A percentile compares a stretch with the other conserved stretches of the same genome.
Conservation (phyloP, 2,888 invertebrate species). For the Drosophila pseudotalamancana region DNA sequence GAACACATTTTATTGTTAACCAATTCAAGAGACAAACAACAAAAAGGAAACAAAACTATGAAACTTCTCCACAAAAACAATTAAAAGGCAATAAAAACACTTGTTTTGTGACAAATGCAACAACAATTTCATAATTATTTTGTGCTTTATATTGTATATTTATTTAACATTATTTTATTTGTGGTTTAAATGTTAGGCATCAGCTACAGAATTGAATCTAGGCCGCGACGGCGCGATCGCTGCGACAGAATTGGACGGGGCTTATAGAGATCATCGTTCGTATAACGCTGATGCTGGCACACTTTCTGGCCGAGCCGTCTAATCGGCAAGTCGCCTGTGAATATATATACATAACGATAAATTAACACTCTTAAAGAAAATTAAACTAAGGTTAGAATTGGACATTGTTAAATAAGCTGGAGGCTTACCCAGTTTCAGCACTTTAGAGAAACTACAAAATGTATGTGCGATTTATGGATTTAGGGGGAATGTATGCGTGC, state of each 20-base stretch:
- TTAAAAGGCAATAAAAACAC: conserved; percentile 47
- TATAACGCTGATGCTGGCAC: conserved; percentile 86
- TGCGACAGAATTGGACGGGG: conserved; percentile 87
- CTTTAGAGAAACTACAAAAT: conserved; percentile 9
- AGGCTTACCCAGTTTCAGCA: conserved; percentile 30
- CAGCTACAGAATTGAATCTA: conserved; percentile 71
- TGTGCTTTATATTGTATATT: conserved; percentile 17
- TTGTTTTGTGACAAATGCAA: conserved; percentile 67
- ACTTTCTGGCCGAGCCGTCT: conserved; percentile 66
- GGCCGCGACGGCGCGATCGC: conserved; percentile 85
- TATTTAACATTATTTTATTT: conserved; percentile 8
- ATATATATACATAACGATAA: not conserved
- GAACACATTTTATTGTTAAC: conserved; percentile 69
- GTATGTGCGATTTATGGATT: conserved; percentile 14
- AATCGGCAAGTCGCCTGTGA: conserved; percentile 41
- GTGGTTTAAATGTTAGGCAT: not conserved
- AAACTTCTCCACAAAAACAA: conserved; percentile 29
- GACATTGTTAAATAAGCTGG: not conserved
- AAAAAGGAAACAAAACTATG: conserved; percentile 21
- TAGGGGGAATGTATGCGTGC: conserved; percentile 18
- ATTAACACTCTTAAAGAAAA: not conserved
- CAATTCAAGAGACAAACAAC: conserved; percentile 37
- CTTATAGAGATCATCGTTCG: conserved; percentile 89
- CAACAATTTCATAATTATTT: conserved; percentile 30
- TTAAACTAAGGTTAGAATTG: not conserved